Conservation (phyloP, 2,797 vertebrate species). For the Acestrorhynchus altus region DNA sequence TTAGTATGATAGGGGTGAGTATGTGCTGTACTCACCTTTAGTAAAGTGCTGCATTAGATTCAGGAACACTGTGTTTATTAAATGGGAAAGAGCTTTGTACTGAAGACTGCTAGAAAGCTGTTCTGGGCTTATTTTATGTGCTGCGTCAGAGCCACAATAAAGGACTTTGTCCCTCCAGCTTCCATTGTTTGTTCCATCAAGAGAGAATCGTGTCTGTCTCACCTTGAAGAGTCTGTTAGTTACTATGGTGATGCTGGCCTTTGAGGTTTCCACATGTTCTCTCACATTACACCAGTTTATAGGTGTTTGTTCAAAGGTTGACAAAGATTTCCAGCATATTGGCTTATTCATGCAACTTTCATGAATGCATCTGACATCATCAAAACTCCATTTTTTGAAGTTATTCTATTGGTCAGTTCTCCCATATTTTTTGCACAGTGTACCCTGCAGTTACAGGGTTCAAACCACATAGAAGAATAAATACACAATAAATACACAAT, state of each 20-base stretch:
- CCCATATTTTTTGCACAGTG: no score
- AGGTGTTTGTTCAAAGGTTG: neutral
- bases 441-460: no score
- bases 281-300: constrained; percentile 46
- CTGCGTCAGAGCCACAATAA: constrained; percentile 42
- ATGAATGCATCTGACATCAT: no score
- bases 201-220: constrained; percentile 51
- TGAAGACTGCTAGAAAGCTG: constrained; percentile 12
- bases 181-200: constrained; percentile 66
- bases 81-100: neutral
- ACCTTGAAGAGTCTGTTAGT: constrained; percentile 75
- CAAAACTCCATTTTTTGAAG: no score
- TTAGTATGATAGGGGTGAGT: constrained; percentile 17
- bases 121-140: constrained; percentile 33
- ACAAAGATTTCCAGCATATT: neutral
- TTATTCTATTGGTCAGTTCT: no score
- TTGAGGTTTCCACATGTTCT: constrained; percentile 46
- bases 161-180: constrained; percentile 52
- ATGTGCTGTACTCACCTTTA: constrained; percentile 21
- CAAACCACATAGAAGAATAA: no score
- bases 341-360: no score
- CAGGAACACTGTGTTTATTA: neutral
- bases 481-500: no score
- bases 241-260: constrained; percentile 75
- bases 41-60: constrained; percentile 16